Evolutionary conservation across 2,113 vertebrate species (phyloP), one percentile per base, ranked within the genome.

Genomic region (Phyllopteryx taeniolatus): DNA sequence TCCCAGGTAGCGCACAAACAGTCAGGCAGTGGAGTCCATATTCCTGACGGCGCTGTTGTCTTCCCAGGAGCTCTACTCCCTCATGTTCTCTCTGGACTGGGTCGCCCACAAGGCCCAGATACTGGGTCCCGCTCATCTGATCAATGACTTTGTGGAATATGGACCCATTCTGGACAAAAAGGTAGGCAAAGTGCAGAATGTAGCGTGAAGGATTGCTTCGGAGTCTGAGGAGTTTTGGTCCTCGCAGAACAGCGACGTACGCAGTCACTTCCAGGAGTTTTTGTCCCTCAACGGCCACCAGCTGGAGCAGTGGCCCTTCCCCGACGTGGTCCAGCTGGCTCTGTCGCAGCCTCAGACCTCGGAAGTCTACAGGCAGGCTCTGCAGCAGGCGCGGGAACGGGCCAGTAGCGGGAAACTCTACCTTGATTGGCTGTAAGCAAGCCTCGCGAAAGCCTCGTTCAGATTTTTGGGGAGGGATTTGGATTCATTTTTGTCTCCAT

Each of bases 71-170:
- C 95, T 99, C 49, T 83, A 82, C 83, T 88, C 92, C 10, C 93
- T 98, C 70, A 92, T 98, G 94, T 98, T 99, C 89, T 98, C 96
- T 22, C 87, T 99, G 86, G 94, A 98, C 64, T 99, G 98, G 98
- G 94, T 99, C 86, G 94, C 92, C 90, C 92, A 93, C 76, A 98
- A 99, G 90, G 94, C 95, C 33, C 90, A 86, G 85, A 79, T 97
- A 4, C 92, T 98, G 90, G 96, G 98, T 12, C 93, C 97, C 65
- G 95, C 96, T 70, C 95, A 95, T 79, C 92, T 99, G 78, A 96
- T 99, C 89, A 96, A 96, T 81, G 96, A 99, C 88, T 98, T 96
- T 67, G 91, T 96, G 77, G 95, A 94, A 88, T 94, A 96, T 17
- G 91, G 94, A 70, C 86, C 91, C 78, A 88, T 96, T 74, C 85